Base-by-base conservation (phyloP, 1,140 invertebrate genomes). In the Oedothorax gibbosus region DNA sequence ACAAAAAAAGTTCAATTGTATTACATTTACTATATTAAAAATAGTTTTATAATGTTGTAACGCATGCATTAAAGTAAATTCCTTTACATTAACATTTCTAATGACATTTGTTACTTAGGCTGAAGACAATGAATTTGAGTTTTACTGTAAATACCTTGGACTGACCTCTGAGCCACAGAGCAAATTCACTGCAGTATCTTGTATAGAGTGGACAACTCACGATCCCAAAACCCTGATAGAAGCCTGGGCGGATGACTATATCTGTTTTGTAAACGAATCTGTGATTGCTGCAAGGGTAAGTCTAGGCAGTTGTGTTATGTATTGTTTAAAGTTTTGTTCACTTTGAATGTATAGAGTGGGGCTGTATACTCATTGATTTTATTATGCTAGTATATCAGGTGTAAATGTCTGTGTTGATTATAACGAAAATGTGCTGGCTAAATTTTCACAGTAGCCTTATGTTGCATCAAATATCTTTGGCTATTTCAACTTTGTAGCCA, bases 241-340 rank as follows among this genome's bases (percentile, higher is more conserved):
- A n/a, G 88, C 87, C 0, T 91, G 90, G 91, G 90, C 89, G 83
- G 87, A 88, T 10, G 89, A 91, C 81, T 86, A 90, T 54, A 86
- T 88, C 35, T 88, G 89, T 78, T 90, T 90, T 86, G 87, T 89
- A 56, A 89, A 89, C 80, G 86, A 85, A 68, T 86, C 88, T 35
- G 81, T 88, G 11, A 86, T 87, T 49, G 89, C 89, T 77, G 89
- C 88, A n/a, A 89, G 89, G 84, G 90, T 90, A 86, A 85, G 72
- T 86, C 49, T 57, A 35, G 35, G 35, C 35, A 35, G 35, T 35
- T 35, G 35, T 35, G 35, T 35, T 35, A 35, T 35, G 35, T 35
- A 35, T 35, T 35, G 35, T 5, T 35, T 35, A 2, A 1, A 35
- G 1, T 35, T 35, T 35, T 2, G 35, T 35, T 35, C 5, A 35